phyloP scores from a whole-genome alignment of 1,140 invertebrate species.

The Eufriesea mexicana region DNA sequence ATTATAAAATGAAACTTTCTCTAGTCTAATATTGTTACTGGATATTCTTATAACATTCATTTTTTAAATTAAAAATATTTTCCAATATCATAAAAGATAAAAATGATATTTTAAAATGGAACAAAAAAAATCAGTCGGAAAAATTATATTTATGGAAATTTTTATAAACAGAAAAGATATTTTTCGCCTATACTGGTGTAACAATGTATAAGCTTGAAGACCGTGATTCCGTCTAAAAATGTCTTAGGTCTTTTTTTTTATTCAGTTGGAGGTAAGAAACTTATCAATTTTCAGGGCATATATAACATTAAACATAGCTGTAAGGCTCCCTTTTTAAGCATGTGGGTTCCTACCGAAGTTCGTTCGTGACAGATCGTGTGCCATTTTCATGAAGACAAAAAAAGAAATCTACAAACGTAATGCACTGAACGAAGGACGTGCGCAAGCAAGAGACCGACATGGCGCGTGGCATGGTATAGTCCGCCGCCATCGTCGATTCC shows the following conservation, averaged over 20 bases:
- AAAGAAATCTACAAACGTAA: slow-evolving; percentile 50
- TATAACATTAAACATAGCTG: neutral
- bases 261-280: neutral
- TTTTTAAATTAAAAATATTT: neutral
- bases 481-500: slow-evolving; percentile 74
- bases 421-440: slow-evolving; percentile 73
- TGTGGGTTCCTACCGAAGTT: neutral
- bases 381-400: slow-evolving; percentile 43
- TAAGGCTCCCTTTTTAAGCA: neutral
- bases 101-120: neutral
- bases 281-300: slow-evolving; percentile 29
- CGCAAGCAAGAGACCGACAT: slow-evolving; percentile 71
- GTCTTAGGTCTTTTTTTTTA: neutral
- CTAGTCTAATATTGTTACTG: too few relatives aligned
- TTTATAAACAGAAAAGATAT: neutral
- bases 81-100: neutral
- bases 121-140: neutral
- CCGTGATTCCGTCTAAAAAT: slow-evolving; percentile 20
- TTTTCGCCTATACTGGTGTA: neutral
- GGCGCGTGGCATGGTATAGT: slow-evolving; percentile 76
- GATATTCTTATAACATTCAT: neutral
- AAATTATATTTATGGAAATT: neutral
- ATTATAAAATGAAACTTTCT: neutral
- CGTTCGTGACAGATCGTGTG: slow-evolving; percentile 29
- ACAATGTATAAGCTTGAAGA: neutral